Base-by-base conservation (phyloP, 2,797 vertebrate species). In the Bovichtus diacanthus region DNA sequence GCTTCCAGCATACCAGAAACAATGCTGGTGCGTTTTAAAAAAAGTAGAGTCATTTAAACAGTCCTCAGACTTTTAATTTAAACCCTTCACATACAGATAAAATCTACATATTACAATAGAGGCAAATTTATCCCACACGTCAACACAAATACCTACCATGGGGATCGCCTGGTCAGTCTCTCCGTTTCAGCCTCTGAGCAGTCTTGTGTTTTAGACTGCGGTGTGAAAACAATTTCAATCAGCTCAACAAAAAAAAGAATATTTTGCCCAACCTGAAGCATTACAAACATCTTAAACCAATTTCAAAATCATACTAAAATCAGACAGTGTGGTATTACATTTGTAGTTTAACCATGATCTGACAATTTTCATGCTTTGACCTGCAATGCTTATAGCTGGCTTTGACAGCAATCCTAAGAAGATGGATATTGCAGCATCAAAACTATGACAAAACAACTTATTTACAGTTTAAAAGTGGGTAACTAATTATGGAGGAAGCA, bases 121-220 rank as follows among this genome's bases (percentile, higher is more conserved):
- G 49, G 5, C 43, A 56, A 15, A 64, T 47, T 23, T 23, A 34
- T 66, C 10, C 34, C 19, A 53, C n/a, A 25, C 29, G 60, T 15
- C 4, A 11, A 50, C 15, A 49, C 18, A 59, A 31, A 65, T 16
- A 88, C 95, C 68, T 94, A 98, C 98, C 98, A 98, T 0, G 96
- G 97, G 69, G 96, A 94, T 79, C 96, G 92, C 56, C 96, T 93
- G 69, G 92, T 94, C 79, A 97, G 91, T 74, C 93, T 93, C 58
- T 99, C 97, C 0, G 67, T 81, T 25, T 94, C 97, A 0, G 85
- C 77, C 61, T 97, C 96, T 0, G 92, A 75, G 0, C 77, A 55
- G 38, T 97, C 96, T 0, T 83, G 90, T 43, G 90, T 36, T 80
- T 94, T 95, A 53, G 85, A 44, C 95, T 96, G 89, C 58, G 66